Percentiles rank a stretch among this genome's conserved stretches.
Evolutionary conservation across 2,113 vertebrate species (phyloP).

Genomic region (Lampris megalopsis): DNA sequence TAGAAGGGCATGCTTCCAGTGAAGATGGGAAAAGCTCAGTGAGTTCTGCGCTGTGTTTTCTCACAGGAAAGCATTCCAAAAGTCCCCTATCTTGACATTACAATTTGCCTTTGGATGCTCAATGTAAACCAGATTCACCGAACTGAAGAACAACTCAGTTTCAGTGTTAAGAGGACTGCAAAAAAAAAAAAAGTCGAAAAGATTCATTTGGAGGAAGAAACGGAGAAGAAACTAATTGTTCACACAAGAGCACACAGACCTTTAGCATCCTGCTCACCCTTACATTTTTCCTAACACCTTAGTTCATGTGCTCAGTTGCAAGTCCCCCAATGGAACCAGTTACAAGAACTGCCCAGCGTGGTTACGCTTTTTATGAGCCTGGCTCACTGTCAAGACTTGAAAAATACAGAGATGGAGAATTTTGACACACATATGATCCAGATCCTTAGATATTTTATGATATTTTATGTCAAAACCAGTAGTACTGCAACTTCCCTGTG

Average conservation of each 20-base stretch:
- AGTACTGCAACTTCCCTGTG: background rate
- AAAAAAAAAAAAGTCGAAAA: slow-evolving; percentile 3
- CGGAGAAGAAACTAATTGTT: slow-evolving; percentile 24
- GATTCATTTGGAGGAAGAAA: slow-evolving; percentile 23
- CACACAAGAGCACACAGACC: slow-evolving; percentile 47
- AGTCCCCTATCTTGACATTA: slow-evolving; percentile 46
- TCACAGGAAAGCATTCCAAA: slow-evolving; percentile 51
- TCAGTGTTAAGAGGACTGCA: slow-evolving; percentile 17
- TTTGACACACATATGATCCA: background rate
- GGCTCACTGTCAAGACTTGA: background rate
- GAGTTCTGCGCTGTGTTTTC: slow-evolving; percentile 36
- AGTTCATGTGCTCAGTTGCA: slow-evolving; percentile 19
- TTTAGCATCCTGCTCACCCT: slow-evolving; percentile 38
- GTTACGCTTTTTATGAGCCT: slow-evolving; percentile 16
- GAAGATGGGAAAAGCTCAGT: slow-evolving; percentile 49
- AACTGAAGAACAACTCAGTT: slow-evolving; percentile 21
- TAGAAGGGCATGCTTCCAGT: slow-evolving; percentile 32
- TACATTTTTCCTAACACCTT: slow-evolving; percentile 33
- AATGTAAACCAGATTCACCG: slow-evolving; percentile 36
- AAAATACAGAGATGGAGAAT: background rate
- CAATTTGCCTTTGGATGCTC: slow-evolving; percentile 47
- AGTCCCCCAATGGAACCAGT: slow-evolving; percentile 6
- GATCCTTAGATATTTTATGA: background rate
- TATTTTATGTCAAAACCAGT: background rate
- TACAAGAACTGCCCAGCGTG: slow-evolving; percentile 10